Evolutionary conservation across 2,888 invertebrate genomes (phyloP).

Genomic region (Nomada fabriciana): DNA sequence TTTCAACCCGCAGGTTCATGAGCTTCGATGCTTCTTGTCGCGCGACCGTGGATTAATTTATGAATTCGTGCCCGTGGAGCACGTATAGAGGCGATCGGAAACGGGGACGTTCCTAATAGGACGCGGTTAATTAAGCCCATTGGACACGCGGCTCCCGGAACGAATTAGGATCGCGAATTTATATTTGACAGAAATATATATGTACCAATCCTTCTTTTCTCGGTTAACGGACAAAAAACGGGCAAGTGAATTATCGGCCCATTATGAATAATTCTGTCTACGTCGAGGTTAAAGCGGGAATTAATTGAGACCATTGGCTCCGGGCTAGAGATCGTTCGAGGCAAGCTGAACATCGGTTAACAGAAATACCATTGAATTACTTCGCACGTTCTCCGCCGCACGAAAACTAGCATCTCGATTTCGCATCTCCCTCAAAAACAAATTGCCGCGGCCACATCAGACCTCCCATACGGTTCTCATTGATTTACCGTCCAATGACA

Average conservation of each 20-base stretch:
- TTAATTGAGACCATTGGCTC: no score
- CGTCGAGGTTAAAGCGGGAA: no score
- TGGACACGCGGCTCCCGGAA: neutral
- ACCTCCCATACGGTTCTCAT: conserved; percentile 47
- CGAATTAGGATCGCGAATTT: neutral
- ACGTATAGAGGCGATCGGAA: neutral
- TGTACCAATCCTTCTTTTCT: no score
- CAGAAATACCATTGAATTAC: neutral
- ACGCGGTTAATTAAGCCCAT: conserved; percentile 1
- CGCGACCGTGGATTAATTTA: conserved; percentile 10
- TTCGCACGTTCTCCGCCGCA: no score
- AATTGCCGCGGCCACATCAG: conserved; percentile 12
- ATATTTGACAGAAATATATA: no score
- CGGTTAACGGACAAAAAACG: no score
- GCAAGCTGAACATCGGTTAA: no score
- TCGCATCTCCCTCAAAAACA: conserved; percentile 12
- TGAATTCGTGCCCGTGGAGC: neutral
- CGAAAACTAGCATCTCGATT: neutral
- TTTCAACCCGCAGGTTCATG: conserved; percentile 9
- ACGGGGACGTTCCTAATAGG: conserved; percentile 3
- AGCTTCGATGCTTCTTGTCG: conserved; percentile 1
- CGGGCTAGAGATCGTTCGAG: no score
- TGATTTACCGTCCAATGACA: conserved; percentile 56
- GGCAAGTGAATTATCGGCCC: neutral
- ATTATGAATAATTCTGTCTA: no score